phyloP scores from a whole-genome alignment of 2,888 invertebrate species.

The Synanthedon vespiformis region DNA sequence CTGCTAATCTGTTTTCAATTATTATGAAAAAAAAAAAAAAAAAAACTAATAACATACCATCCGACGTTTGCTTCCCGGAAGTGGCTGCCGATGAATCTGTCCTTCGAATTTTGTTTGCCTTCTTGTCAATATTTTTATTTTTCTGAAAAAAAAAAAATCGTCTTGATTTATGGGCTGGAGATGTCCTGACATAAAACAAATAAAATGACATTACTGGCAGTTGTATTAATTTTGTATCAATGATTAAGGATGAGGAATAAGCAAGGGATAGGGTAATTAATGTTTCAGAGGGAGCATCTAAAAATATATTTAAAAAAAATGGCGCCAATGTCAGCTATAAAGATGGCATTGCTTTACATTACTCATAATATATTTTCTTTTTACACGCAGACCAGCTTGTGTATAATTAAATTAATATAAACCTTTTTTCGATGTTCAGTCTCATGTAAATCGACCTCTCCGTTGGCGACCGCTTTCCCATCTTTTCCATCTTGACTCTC shows the following conservation, averaged over 20 bases:
- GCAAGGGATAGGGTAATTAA: too few relatives aligned
- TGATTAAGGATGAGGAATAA: too few relatives aligned
- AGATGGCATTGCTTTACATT: too few relatives aligned
- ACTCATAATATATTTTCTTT: too few relatives aligned
- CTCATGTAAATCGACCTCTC: slow-evolving; percentile 37
- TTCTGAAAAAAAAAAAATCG: slow-evolving; percentile 30
- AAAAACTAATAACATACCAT: slow-evolving; percentile 27
- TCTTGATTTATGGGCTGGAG: background rate
- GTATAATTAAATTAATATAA: slow-evolving; percentile 1
- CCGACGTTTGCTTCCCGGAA: slow-evolving; percentile 59
- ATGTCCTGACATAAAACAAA: background rate
- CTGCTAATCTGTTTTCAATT: too few relatives aligned
- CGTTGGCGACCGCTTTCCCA: slow-evolving; percentile 35
- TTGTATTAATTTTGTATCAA: too few relatives aligned
- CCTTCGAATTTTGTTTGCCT: slow-evolving; percentile 46
- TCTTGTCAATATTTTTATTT: slow-evolving; percentile 49
- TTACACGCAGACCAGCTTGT: too few relatives aligned
- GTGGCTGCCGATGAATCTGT: slow-evolving; percentile 58
- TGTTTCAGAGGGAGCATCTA: too few relatives aligned
- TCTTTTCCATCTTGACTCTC: slow-evolving; percentile 48
- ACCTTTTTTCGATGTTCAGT: slow-evolving; percentile 61
- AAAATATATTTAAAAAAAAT: too few relatives aligned
- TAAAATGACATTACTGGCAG: too few relatives aligned
- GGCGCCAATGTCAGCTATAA: too few relatives aligned
- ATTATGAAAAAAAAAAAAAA: too few relatives aligned